These are phyloP conservation scores for Tympanoctomys barrerae DNA, from an alignment of 2,797 vertebrate genomes.

Conservation along the genomic window DNA sequence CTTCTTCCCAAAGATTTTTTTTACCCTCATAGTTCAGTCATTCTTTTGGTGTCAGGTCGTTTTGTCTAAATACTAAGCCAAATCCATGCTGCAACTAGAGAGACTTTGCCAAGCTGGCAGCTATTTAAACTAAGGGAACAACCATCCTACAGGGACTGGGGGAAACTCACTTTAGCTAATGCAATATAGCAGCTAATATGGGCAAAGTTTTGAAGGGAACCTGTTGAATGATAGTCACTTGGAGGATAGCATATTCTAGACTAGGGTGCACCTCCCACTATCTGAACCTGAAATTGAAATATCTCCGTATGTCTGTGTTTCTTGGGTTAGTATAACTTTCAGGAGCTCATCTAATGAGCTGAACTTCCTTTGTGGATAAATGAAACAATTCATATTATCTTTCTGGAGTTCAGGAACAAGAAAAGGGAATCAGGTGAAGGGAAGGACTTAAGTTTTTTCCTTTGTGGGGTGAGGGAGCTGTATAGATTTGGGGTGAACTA, in stretches of 20 bases:
- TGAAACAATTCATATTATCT: slow-evolving; percentile 41
- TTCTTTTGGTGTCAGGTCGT: background rate
- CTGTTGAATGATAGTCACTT: slow-evolving; percentile 72
- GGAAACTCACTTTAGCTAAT: background rate
- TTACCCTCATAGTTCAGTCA: background rate
- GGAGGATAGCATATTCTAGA: background rate
- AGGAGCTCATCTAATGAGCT: background rate
- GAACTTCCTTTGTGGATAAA: slow-evolving; percentile 38
- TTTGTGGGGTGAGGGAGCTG: background rate
- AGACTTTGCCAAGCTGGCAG: background rate
- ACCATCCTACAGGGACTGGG: background rate
- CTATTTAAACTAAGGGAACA: background rate
- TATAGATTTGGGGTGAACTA: background rate
- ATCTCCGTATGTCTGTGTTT: background rate
- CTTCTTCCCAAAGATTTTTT: slow-evolving; percentile 50
- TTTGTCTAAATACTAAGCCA: slow-evolving; percentile 44
- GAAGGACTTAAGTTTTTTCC: background rate
- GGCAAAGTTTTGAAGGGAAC: slow-evolving; percentile 50
- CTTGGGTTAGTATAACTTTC: background rate
- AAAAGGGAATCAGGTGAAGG: background rate
- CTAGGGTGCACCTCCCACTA: background rate
- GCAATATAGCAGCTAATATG: background rate
- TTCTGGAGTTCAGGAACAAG: slow-evolving; percentile 20
- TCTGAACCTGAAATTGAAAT: background rate
- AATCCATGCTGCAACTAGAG: background rate